Evolutionary conservation across 2,888 invertebrate genomes (phyloP), one percentile per base, ranked within the genome.

Genomic region (Ephialtes manifestator): DNA sequence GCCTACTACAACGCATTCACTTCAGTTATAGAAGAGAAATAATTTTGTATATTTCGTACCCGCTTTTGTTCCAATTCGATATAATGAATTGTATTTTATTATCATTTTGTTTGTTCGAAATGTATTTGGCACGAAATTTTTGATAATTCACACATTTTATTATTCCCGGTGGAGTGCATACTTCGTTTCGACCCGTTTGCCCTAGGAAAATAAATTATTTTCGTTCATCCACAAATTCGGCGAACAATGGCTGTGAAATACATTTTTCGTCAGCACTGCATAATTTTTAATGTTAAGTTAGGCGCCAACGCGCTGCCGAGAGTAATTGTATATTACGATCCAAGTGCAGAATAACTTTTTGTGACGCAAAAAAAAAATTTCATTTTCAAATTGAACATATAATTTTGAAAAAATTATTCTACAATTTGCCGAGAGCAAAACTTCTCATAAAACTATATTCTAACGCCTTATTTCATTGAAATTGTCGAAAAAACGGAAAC

Each of bases 21-120:
- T 51, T 67, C 68, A 8, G 18, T 18, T 24, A 39, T 65, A 43
- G 65, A 10, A 2, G 20, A 65, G 35, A 39, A 39, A 65, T 65
- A 43, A 65, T 65, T 65, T 39, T 65, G 39, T 35, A 18, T 18
- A 39, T 63, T 39, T 63, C 18, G 18, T 2, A 2, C 1, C n/a
- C n/a, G 39, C 39, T 39, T 65, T 65, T 65, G 65, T 65, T 65
- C 65, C 8, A 65, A 65, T 39, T 65, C 39, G 65, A 18, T 39
- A 39, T 43, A 18, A 39, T 65, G 13, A 39, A 65, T 39, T 10
- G 39, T 1, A 65, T 20, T 4, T 63, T 35, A 18, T 15, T 39
- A 18, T 63, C 35, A n/a, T 63, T 63, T 63, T 39, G 2, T 35
- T 4, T 15, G 0, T 1, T 0, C 0, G 18, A 10, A 39, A 63